Evolutionary conservation across 2,888 invertebrate genomes (phyloP).

Genomic region (Scaptomyza caliginosa): DNA sequence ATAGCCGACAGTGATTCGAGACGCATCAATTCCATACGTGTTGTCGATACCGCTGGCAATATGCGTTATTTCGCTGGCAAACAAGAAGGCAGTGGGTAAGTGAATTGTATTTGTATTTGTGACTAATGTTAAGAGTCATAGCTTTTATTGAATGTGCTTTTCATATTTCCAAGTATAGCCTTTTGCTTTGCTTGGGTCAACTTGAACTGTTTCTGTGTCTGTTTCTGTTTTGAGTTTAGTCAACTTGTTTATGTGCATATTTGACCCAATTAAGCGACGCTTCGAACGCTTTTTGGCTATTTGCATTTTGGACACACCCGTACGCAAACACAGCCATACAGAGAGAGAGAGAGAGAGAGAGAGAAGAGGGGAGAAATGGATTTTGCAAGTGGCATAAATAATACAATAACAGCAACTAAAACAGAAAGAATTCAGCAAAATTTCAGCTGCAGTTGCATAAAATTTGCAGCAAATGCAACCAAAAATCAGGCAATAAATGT

Average conservation of each 20-base stretch:
- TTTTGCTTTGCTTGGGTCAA: conserved; percentile 10
- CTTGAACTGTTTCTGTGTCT: background rate
- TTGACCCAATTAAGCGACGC: conserved; percentile 73
- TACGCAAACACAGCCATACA: conserved; percentile 30
- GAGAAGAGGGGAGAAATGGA: background rate
- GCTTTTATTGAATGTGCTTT: too few species aligned
- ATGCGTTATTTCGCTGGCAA: conserved; percentile 97
- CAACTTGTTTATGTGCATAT: conserved; percentile 72
- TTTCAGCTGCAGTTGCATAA: conserved; percentile 72
- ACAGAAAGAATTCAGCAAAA: conserved; percentile 8
- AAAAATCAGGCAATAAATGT: conserved; percentile 55
- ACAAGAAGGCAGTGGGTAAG: conserved; percentile 85
- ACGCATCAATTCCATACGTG: conserved; percentile 91
- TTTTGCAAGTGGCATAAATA: conserved; percentile 56
- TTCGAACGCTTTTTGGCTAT: conserved; percentile 43
- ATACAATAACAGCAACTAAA: conserved; percentile 15
- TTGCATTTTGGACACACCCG: conserved; percentile 58
- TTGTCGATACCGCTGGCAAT: conserved; percentile 94
- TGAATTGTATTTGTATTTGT: conserved; percentile 23
- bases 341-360: background rate
- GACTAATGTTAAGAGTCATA: too few species aligned
- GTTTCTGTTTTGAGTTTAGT: background rate
- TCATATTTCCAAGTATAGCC: too few species aligned
- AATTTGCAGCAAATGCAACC: conserved; percentile 66
- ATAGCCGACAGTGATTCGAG: conserved; percentile 96